Evolutionary conservation across 1,140 invertebrate genomes (phyloP).

Genomic region (Acromyrmex echinatior): DNA sequence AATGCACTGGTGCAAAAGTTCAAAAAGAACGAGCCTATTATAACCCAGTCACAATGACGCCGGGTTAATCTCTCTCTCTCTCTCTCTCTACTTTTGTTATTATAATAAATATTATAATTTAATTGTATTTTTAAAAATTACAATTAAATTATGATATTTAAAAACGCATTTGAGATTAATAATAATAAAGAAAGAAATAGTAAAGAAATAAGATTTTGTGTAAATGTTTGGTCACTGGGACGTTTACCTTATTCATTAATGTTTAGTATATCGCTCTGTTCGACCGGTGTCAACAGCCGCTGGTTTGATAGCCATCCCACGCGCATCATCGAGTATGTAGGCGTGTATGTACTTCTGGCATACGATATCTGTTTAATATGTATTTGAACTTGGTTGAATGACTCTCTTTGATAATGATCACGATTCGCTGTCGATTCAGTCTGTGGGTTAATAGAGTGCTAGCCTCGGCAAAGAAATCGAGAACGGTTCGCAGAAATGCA

Average conservation of each 20-base stretch:
- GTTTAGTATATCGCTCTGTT: background rate
- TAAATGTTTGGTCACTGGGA: no score
- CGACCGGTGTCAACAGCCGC: background rate
- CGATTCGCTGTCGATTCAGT: constrained; percentile 24
- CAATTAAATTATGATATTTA: no score
- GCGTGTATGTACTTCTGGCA: background rate
- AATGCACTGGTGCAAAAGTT: no score
- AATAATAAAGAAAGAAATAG: no score
- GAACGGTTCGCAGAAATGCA: constrained; percentile 39
- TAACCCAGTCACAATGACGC: no score
- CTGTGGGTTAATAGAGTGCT: constrained; percentile 10
- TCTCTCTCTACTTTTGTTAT: no score
- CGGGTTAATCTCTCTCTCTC: no score
- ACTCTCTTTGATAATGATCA: constrained; percentile 19
- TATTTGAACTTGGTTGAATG: constrained; percentile 11
- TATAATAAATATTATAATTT: no score
- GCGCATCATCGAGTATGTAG: background rate
- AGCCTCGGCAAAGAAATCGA: constrained; percentile 8
- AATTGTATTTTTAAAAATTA: no score
- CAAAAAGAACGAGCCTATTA: no score
- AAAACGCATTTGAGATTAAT: no score
- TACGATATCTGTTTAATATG: constrained; percentile 11
- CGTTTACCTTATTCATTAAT: background rate
- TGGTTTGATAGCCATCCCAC: background rate
- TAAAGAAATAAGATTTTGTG: no score